Evolutionary conservation across 2,113 vertebrate species (phyloP), one percentile per base, ranked within the genome.

Genomic region (Pogonocichla stellata): DNA sequence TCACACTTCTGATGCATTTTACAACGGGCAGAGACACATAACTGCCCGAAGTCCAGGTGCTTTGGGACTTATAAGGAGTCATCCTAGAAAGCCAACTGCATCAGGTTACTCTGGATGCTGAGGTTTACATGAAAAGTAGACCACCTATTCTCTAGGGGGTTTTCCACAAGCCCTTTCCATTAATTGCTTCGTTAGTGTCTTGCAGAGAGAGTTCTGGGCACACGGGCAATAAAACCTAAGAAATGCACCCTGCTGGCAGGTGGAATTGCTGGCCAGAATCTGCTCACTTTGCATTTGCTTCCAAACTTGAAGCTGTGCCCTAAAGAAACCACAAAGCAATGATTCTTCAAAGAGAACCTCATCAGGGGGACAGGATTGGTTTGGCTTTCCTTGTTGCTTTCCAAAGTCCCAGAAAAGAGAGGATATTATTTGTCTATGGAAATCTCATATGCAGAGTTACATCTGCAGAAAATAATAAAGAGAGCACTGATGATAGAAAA

Each of bases 301-400:
- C 81, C 81, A 90, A 77, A 75, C 71, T 92, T 92, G 85, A 93
- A 93, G 82, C 75, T 56, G 16, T 66, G 64, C 54, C 67, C 74
- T 91, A 51, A 54, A 88, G 88, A 91, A 95, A 94, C 81, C 71
- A 88, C 90, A 96, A 92, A 80, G 85, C 71, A 90, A 73, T 88
- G 60, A 50, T 90, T 92, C 87, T 91, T 82, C 78, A 81, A 93
- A 95, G 85, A 2, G 2, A 86, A 83, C 79, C 54, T 85, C 8
- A 0, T 79, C 45, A 81, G 47, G 45, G 79, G 56, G 29, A 88
- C 2, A 3, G 73, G 42, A 82, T 64, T 75, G 81, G 58, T 86
- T 92, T 92, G 78, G 62, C 62, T 95, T 96, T 75, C 84, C 78
- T 61, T 50, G 28, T 67, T 85, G 57, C 70, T 85, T 93, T 91